These are phyloP conservation scores for Mola mola DNA, from an alignment of 2,113 vertebrate genomes.

Conservation along the genomic window DNA sequence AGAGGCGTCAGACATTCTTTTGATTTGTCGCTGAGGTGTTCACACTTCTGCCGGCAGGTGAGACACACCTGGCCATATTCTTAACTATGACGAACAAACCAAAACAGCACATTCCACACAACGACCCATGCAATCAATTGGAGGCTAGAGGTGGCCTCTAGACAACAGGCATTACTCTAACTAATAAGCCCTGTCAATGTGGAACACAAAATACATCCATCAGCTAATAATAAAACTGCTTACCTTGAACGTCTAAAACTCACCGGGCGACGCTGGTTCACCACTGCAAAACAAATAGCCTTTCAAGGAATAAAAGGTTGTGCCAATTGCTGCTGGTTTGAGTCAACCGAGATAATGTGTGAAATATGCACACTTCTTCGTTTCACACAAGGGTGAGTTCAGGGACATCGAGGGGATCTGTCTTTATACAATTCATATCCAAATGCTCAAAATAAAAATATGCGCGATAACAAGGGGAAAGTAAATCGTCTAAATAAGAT, in stretches of 20 bases:
- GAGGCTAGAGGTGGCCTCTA: constrained; percentile 42
- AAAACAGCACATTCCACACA: constrained; percentile 44
- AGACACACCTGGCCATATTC: constrained; percentile 13
- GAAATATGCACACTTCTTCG: neutral
- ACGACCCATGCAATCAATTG: constrained; percentile 31
- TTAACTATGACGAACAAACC: constrained; percentile 46
- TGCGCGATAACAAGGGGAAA: too few species aligned
- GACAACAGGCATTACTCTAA: constrained; percentile 67
- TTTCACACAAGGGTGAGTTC: neutral
- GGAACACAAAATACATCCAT: constrained; percentile 40
- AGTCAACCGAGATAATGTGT: too few species aligned
- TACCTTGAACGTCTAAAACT: constrained; percentile 7
- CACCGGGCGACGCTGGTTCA: neutral
- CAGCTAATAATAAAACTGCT: constrained; percentile 26
- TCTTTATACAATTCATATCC: neutral
- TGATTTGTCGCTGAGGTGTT: constrained; percentile 17
- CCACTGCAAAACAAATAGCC: constrained; percentile 9
- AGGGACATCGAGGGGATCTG: neutral
- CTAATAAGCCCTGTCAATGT: constrained; percentile 67
- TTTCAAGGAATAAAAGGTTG: neutral
- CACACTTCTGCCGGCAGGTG: constrained; percentile 15
- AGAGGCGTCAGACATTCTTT: constrained; percentile 9
- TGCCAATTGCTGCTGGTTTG: too few species aligned
- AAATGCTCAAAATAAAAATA: neutral
- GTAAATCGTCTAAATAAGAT: too few species aligned